Base-by-base conservation (phyloP, 2,888 invertebrate genomes). In the Spilosoma lubricipeda region DNA sequence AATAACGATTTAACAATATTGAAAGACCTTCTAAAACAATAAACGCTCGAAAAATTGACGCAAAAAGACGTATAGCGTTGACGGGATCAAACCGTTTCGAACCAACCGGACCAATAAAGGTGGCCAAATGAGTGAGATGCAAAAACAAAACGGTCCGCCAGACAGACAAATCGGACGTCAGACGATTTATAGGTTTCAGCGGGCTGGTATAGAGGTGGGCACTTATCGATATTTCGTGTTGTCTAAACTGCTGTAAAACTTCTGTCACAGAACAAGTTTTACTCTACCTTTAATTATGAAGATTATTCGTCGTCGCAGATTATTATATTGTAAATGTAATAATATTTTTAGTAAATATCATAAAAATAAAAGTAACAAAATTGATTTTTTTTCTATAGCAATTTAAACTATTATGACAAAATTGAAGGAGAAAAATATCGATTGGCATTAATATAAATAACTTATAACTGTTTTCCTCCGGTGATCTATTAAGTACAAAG, bases 101-200 rank as follows among this genome's bases (percentile, higher is more conserved):
- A 71, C 66, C 82, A 84, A 83, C 73, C 65, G 70, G 56, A 69
- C 67, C 85, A 84, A 83, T 83, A 82, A 82, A 84, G 82, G 87
- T 84, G 79, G 82, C 80, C 87, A 82, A 88, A 86, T 87, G 88
- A 88, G 84, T 83, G 87, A 85, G 85, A 84, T 85, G 82, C 78
- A 86, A 86, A 85, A 86, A 87, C 83, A 83, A 86, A 85, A 87
- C 82, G 82, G 76, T 73, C 76, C 80, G 80, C 77, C 82, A 80
- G 80, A 81, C 84, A 80, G 84, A 85, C 84, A 83, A 87, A 88
- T 84, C 80, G 83, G 81, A 77, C 82, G 72, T 74, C 71, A 70
- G 70, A 81, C 83, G 82, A 89, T 89, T 78, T 83, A 89, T 85
- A 85, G 78, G 79, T 82, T 82, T 83, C 75, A 79, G 76, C 77